Evolutionary conservation across 2,797 vertebrate genomes (phyloP), one percentile per base, ranked within the genome.

Genomic region (Tangara arthus): DNA sequence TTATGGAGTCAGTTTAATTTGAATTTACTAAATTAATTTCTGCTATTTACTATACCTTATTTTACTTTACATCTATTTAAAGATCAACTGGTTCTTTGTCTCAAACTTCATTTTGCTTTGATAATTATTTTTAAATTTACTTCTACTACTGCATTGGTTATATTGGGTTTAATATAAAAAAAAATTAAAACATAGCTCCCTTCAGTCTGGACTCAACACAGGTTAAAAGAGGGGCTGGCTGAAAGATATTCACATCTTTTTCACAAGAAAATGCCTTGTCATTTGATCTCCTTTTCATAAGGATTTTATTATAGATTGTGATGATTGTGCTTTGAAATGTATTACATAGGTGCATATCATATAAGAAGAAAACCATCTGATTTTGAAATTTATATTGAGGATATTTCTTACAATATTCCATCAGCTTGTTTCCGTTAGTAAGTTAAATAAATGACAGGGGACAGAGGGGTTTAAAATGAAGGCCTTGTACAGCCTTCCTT

Each of bases 21-120:
- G 46, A 85, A 89, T 56, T 79, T 95, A 75, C 59, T 91, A 93
- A 88, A 89, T 87, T 90, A 8, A 85, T 37, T 93, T 92, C 75
- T 53, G 15, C 20, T 44, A 20, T 81, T 90, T 73, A n/a, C 47
- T 55, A 9, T 69, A 70, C 17, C 26, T 78, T 87, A 66, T 75
- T 92, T 76, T 47, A 66, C 19, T 75, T 88, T 86, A 72, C 42
- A 60, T 92, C 63, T 37, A 44, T 73, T 71, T 84, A 70, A 92
- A 82, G 30, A 86, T 92, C 27, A 18, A 26, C 30, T 66, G 47
- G 16, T 68, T 92, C 61, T 46, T 94, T 12, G 35, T 89, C 52
- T 75, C 56, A 94, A 42, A 89, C 53, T 85, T 56, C 5, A 47
- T 89, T 77, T 52, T 93, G 30, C 68, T 81, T 87, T 90, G 37